These are phyloP conservation scores for Pyrochroa serraticornis DNA, from an alignment of 2,888 invertebrate genomes.

Conservation along the genomic window DNA sequence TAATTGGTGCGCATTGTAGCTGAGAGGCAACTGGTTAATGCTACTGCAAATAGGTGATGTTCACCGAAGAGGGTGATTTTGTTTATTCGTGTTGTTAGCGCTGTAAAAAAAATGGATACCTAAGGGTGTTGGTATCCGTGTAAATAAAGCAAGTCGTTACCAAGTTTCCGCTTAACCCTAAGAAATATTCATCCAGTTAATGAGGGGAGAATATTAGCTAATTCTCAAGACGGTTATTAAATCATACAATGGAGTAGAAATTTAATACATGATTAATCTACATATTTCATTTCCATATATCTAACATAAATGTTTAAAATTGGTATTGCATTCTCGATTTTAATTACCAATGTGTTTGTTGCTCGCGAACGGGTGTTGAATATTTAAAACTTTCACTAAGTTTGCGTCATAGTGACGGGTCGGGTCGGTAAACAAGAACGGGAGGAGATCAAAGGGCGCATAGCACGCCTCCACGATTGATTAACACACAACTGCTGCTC, in stretches of 20 bases:
- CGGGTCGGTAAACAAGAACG: constrained; percentile 42
- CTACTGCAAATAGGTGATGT: too few species aligned
- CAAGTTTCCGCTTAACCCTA: neutral
- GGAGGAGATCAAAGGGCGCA: constrained; percentile 50
- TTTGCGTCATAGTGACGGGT: constrained; percentile 39
- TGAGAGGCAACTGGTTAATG: too few species aligned
- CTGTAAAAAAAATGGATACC: too few species aligned
- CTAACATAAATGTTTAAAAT: constrained; percentile 35
- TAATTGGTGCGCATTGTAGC: too few species aligned
- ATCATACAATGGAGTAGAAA: constrained; percentile 10
- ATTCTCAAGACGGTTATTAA: constrained; percentile 17
- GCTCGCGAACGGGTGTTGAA: constrained; percentile 46
- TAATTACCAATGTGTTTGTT: constrained; percentile 52
- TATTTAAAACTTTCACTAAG: constrained; percentile 53
- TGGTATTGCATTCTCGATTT: constrained; percentile 41
- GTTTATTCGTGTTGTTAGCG: too few species aligned
- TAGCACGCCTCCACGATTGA: constrained; percentile 45
- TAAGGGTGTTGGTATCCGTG: too few species aligned
- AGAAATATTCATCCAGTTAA: constrained; percentile 20
- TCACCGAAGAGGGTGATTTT: too few species aligned
- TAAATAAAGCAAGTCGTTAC: constrained; percentile 2
- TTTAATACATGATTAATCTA: constrained; percentile 15
- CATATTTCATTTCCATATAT: constrained; percentile 6
- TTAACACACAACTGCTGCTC: constrained; percentile 47
- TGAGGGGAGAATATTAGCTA: constrained; percentile 12